These are phyloP conservation scores for Acronicta psi DNA, from an alignment of 2,888 invertebrate genomes.

Conservation along the genomic window DNA sequence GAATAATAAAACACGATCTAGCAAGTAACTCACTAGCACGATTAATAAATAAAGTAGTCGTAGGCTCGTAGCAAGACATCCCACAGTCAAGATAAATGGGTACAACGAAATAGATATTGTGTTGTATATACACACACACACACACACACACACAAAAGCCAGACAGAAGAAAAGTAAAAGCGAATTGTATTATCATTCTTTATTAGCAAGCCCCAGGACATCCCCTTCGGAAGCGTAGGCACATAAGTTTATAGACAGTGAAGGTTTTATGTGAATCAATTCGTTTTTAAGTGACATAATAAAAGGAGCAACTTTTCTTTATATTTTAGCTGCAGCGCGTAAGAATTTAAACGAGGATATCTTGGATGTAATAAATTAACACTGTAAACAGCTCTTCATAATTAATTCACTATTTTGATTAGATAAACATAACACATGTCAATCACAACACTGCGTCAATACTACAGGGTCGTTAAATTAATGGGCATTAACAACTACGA, in stretches of 20 bases:
- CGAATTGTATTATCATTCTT: constrained; percentile 19
- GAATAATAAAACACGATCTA: too few relatives aligned
- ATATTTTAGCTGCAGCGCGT: constrained; percentile 13
- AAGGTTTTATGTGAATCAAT: constrained; percentile 28
- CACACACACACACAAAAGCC: background rate
- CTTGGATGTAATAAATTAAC: constrained; percentile 5
- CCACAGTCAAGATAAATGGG: too few relatives aligned
- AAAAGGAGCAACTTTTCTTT: constrained; percentile 26
- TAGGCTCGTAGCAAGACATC: too few relatives aligned
- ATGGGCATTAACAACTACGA: constrained; percentile 30
- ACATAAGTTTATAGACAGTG: constrained; percentile 28
- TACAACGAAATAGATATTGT: too few relatives aligned
- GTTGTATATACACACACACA: too few relatives aligned
- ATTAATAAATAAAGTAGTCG: too few relatives aligned
- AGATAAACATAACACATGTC: constrained; percentile 26
- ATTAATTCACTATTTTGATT: constrained; percentile 21
- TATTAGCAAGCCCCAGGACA: constrained; percentile 15
- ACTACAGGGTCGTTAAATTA: constrained; percentile 22
- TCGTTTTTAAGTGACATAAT: constrained; percentile 24
- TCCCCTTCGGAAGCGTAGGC: background rate
- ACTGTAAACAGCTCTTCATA: constrained; percentile 1
- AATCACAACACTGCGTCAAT: constrained; percentile 35
- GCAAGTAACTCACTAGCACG: too few relatives aligned
- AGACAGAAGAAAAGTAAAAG: constrained; percentile 24
- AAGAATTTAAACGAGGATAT: background rate